phyloP scores from a whole-genome alignment of 1,140 invertebrate genomes.

The Dolichoris vasculosae region DNA sequence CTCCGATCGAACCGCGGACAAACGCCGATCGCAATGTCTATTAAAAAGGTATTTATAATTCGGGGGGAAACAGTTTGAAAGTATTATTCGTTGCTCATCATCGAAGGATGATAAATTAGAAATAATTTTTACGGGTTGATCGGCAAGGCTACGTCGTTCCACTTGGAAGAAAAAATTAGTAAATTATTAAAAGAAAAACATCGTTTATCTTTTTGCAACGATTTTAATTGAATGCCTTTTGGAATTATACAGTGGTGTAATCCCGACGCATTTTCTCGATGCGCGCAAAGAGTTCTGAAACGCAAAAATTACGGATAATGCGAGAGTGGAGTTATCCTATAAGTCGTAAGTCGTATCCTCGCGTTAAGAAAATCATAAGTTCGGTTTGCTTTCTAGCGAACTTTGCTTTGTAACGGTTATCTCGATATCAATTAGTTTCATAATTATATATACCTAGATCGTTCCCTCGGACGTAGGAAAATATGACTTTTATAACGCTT shows the following conservation, averaged over 20 bases:
- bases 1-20: background rate
- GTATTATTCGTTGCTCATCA: too few relatives aligned
- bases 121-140: background rate
- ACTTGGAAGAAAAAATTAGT: background rate
- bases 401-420: background rate
- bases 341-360: background rate
- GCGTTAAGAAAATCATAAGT: conserved; percentile 19
- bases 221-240: background rate
- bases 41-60: too few relatives aligned
- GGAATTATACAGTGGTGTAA: background rate
- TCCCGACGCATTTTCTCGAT: background rate
- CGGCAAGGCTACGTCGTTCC: background rate
- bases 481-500: background rate
- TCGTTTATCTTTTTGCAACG: background rate
- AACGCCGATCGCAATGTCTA: background rate
- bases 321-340: too few relatives aligned
- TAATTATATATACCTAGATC: background rate
- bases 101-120: too few relatives aligned
- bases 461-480: background rate
- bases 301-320: background rate
- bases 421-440: conserved; percentile 2
- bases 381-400: conserved; percentile 7
- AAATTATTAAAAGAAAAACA: background rate
- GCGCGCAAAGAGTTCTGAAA: background rate
- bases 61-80: too few relatives aligned